A percentile compares a stretch with the other conserved stretches of the same genome.
Conservation (phyloP, 2,888 invertebrate species). For the Tuta absoluta region DNA sequence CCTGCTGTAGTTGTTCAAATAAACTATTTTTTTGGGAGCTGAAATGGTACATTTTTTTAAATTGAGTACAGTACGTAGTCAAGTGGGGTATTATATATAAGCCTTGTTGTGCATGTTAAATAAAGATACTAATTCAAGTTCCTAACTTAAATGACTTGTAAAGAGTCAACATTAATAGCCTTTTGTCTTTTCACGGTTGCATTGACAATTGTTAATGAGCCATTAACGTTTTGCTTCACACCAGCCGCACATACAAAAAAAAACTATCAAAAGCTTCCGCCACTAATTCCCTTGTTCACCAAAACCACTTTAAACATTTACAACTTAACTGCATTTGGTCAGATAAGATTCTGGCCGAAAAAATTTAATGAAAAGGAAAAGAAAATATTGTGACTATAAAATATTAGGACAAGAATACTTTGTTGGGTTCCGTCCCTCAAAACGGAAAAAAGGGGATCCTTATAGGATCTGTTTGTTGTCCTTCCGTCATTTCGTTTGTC, state of each 20-base stretch:
- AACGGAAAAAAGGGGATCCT: too few relatives aligned
- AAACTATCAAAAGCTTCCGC: conserved; percentile 57
- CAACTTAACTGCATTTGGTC: conserved; percentile 58
- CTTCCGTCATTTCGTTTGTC: too few relatives aligned
- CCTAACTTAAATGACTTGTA: conserved; percentile 4
- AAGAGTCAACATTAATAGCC: conserved; percentile 29
- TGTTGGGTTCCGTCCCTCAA: too few relatives aligned
- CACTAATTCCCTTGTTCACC: conserved; percentile 43
- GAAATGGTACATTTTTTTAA: too few relatives aligned
- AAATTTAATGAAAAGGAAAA: too few relatives aligned
- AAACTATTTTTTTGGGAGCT: too few relatives aligned
- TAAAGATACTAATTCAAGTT: not conserved
- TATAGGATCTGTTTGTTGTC: too few relatives aligned
- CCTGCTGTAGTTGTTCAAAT: too few relatives aligned
- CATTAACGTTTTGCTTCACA: conserved; percentile 69
- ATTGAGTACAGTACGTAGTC: too few relatives aligned
- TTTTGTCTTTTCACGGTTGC: conserved; percentile 52
- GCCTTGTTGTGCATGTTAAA: not conserved
- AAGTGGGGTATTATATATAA: too few relatives aligned
- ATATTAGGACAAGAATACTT: too few relatives aligned
- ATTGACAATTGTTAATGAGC: conserved; percentile 62
- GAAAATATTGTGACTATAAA: too few relatives aligned
- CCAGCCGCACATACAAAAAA: conserved; percentile 55
- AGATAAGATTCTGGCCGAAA: conserved; percentile 53
- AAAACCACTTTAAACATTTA: conserved; percentile 49